These are phyloP conservation scores for Phaethon lepturus DNA, from an alignment of 2,113 vertebrate species.

Conservation along the genomic window DNA sequence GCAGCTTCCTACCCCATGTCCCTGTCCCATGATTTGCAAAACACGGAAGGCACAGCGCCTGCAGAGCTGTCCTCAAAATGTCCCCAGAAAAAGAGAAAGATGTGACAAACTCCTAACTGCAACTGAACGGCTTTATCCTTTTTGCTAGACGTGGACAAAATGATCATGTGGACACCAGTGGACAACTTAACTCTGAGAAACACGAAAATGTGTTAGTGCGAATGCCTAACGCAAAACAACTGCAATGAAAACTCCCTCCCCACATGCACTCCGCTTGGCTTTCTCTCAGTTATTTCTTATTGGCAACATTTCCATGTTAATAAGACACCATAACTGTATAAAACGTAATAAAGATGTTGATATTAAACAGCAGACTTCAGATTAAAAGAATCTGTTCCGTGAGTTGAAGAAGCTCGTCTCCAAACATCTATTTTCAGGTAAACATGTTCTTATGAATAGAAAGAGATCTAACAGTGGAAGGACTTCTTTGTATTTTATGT, in stretches of 20 bases:
- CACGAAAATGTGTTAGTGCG: not conserved
- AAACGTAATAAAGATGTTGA: constrained; percentile 66
- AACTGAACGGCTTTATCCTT: rapidly evolving
- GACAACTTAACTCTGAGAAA: not conserved
- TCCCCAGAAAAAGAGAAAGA: not conserved
- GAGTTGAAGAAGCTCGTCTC: not conserved
- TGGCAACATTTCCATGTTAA: constrained; percentile 64
- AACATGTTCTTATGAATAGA: not conserved
- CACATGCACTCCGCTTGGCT: not conserved
- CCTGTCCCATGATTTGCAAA: not conserved
- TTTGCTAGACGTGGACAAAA: rapidly evolving
- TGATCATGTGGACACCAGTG: not conserved
- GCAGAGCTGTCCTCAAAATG: not conserved
- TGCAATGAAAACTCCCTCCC: not conserved
- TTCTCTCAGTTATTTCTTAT: constrained; percentile 31
- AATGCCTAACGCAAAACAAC: not conserved
- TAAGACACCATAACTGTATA: constrained; percentile 58
- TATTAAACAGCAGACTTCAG: constrained; percentile 56
- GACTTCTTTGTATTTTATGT: not conserved
- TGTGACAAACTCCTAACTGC: not conserved
- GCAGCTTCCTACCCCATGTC: rapidly evolving
- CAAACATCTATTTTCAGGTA: constrained; percentile 39
- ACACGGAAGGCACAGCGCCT: not conserved
- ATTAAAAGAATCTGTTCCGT: constrained; percentile 24
- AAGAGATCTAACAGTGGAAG: not conserved